These are phyloP conservation scores for Marmota flaviventris DNA, from an alignment of 2,113 vertebrate genomes.

Conservation along the genomic window DNA sequence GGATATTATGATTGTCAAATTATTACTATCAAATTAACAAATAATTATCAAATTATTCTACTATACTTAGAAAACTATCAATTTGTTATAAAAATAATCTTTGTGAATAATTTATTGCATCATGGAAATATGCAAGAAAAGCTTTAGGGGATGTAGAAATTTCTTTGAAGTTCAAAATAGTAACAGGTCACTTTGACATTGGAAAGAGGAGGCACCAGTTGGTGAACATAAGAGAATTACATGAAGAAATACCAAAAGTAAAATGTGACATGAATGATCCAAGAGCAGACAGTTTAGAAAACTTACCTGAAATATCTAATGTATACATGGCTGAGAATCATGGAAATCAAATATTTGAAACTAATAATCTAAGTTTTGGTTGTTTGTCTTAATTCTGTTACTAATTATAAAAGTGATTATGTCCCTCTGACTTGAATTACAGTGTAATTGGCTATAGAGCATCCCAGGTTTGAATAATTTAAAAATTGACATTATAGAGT, in stretches of 20 bases:
- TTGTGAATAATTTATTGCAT: background rate
- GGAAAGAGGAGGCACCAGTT: background rate
- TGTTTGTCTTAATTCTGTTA: background rate
- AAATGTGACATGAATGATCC: background rate
- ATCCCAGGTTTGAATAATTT: background rate
- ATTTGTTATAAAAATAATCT: background rate
- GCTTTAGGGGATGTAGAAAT: background rate
- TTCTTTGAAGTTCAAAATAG: background rate
- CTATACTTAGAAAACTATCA: background rate
- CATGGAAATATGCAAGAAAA: background rate
- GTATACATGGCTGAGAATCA: no score
- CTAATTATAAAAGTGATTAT: background rate
- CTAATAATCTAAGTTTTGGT: background rate
- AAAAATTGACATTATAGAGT: background rate
- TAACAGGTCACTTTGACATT: background rate
- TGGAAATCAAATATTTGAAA: background rate
- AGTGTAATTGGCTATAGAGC: background rate
- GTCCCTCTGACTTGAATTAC: background rate
- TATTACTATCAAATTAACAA: no score
- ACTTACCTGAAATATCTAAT: background rate
- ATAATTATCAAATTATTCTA: background rate
- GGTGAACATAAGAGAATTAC: background rate
- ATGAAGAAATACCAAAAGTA: background rate
- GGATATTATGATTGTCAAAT: background rate
- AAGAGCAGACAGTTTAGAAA: background rate